These are phyloP conservation scores for Graphium colonna DNA, from an alignment of 2,888 invertebrate genomes.

Conservation along the genomic window DNA sequence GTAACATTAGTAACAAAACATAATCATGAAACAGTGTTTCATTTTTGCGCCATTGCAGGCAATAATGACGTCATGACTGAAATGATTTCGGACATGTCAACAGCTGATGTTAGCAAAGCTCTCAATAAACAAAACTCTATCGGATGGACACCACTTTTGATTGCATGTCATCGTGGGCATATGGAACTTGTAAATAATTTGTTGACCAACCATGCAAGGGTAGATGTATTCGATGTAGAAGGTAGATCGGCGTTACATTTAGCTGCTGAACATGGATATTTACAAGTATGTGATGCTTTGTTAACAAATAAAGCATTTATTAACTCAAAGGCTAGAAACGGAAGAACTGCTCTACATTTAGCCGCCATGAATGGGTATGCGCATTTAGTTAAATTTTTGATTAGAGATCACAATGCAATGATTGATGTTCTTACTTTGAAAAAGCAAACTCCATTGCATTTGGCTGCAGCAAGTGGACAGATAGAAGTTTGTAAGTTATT, in stretches of 20 bases:
- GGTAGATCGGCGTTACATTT: conserved; percentile 96
- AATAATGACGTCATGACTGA: conserved; percentile 97
- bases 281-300: conserved; percentile 93
- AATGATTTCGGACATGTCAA: conserved; percentile 94
- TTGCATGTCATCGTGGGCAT: conserved; percentile 97
- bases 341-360: conserved; percentile 97
- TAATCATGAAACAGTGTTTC: conserved; percentile 96
- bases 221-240: conserved; percentile 98
- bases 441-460: conserved; percentile 98
- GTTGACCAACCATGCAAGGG: conserved; percentile 96
- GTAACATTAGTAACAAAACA: conserved; percentile 91
- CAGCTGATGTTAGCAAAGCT: conserved; percentile 94
- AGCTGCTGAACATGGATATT: conserved; percentile 95
- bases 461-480: conserved; percentile 97
- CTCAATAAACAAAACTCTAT: conserved; percentile 96
- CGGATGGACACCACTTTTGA: conserved; percentile 98
- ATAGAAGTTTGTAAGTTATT: conserved; percentile 96
- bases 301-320: conserved; percentile 98
- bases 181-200: conserved; percentile 95
- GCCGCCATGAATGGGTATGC: conserved; percentile 98
- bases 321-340: conserved; percentile 98
- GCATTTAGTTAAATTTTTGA: conserved; percentile 93
- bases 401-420: conserved; percentile 96
- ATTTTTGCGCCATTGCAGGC: conserved; percentile 96
- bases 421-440: conserved; percentile 97